Conservation (phyloP, 2,113 vertebrate genomes). For the Paramormyrops kingsleyae region DNA sequence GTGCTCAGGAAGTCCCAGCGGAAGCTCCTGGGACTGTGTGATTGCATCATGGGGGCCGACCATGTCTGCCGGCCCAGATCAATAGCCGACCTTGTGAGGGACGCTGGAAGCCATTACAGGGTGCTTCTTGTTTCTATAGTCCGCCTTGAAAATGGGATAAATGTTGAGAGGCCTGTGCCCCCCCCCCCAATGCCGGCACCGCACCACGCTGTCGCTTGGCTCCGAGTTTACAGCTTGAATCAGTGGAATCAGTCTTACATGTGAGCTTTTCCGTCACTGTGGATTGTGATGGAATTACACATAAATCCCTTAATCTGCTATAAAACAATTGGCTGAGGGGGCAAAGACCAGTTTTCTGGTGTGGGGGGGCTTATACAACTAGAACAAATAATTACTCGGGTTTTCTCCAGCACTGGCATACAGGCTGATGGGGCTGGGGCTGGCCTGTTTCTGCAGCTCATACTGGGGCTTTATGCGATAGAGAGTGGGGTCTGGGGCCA, state of each 20-base stretch:
- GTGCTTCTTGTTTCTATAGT: constrained; percentile 17
- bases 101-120: constrained; percentile 31
- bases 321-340: neutral
- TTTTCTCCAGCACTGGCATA: neutral
- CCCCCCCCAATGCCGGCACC: too few relatives aligned
- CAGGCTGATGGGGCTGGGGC: neutral
- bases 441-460: neutral
- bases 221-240: neutral
- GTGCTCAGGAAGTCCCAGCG: constrained; percentile 17
- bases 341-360: neutral
- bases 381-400: neutral
- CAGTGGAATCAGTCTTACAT: neutral
- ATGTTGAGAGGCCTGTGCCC: neutral
- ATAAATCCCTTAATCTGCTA: neutral
- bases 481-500: neutral
- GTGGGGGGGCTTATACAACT: neutral
- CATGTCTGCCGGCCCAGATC: constrained; percentile 24
- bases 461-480: neutral
- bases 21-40: neutral
- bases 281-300: neutral
- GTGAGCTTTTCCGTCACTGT: neutral
- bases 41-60: constrained; percentile 16
- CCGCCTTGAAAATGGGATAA: neutral
- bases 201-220: neutral
- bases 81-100: constrained; percentile 26